These are phyloP conservation scores for Sardina pilchardus DNA, from an alignment of 2,113 vertebrate species.

Conservation along the genomic window DNA sequence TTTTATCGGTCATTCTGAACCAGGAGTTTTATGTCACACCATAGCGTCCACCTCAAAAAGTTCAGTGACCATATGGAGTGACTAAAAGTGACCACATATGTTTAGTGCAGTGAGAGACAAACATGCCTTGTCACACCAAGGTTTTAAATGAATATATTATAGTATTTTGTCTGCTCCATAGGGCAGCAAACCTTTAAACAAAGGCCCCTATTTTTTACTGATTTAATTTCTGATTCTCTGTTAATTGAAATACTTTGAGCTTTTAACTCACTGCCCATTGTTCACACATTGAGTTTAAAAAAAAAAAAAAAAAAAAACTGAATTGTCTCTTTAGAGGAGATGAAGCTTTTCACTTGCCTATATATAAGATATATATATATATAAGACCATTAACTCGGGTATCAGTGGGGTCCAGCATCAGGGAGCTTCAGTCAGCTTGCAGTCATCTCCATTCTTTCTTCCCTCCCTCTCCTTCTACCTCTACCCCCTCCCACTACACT, in stretches of 20 bases:
- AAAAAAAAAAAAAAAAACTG: background rate
- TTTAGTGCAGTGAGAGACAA: background rate
- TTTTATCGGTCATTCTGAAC: too few species aligned
- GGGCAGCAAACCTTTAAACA: background rate
- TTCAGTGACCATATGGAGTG: background rate
- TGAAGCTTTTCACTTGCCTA: background rate
- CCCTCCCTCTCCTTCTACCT: too few species aligned
- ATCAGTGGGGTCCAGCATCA: conserved; percentile 20
- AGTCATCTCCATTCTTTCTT: background rate
- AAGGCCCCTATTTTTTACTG: background rate
- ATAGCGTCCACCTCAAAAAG: background rate
- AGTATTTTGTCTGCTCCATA: background rate
- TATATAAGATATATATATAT: too few species aligned
- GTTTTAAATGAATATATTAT: background rate
- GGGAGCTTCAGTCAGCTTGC: conserved; percentile 10
- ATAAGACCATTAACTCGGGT: conserved; percentile 40
- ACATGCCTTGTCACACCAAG: background rate
- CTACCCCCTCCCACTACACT: too few species aligned
- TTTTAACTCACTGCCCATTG: background rate
- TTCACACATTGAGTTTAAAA: background rate
- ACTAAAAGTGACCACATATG: background rate
- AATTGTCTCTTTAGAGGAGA: background rate
- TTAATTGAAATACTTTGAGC: background rate
- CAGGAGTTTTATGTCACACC: background rate
- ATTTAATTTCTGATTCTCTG: background rate